A percentile compares a stretch with the other conserved stretches of the same genome.
These are phyloP conservation scores for Lophotriccus pileatus DNA, from an alignment of 2,797 vertebrate genomes.

Conservation along the genomic window DNA sequence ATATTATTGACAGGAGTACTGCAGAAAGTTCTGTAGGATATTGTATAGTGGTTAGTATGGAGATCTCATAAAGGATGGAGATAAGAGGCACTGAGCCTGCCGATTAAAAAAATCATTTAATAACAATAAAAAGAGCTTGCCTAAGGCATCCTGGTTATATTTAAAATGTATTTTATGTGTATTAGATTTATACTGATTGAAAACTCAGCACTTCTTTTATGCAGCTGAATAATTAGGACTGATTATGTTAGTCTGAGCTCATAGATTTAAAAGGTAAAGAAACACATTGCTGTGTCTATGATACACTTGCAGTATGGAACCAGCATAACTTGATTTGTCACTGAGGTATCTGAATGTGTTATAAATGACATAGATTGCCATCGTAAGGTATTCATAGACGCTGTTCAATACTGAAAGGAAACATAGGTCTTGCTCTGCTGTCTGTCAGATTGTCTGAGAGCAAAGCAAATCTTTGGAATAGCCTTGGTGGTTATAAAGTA, in stretches of 20 bases:
- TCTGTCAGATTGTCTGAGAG: not conserved
- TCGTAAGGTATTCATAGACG: not conserved
- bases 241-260: not conserved
- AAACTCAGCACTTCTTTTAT: not conserved
- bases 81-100: not conserved
- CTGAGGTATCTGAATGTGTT: not conserved
- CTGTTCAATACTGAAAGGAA: not conserved
- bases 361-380: not conserved
- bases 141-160: not conserved
- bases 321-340: not conserved
- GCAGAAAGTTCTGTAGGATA: not conserved
- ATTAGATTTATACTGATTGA: slow-evolving; percentile 11
- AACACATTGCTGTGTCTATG: not conserved
- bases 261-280: not conserved
- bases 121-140: not conserved
- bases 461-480: not conserved
- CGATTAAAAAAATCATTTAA: not conserved
- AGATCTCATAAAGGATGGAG: not conserved
- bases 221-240: slow-evolving; percentile 28
- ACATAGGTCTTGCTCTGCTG: not conserved
- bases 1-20: not conserved
- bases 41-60: not conserved
- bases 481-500: not conserved
- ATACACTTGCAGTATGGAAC: not conserved
- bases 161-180: slow-evolving; percentile 23